A percentile compares a stretch with the other conserved stretches of the same genome.
Evolutionary conservation across 2,888 invertebrate species (phyloP).

Genomic region (Drosophila affinis): DNA sequence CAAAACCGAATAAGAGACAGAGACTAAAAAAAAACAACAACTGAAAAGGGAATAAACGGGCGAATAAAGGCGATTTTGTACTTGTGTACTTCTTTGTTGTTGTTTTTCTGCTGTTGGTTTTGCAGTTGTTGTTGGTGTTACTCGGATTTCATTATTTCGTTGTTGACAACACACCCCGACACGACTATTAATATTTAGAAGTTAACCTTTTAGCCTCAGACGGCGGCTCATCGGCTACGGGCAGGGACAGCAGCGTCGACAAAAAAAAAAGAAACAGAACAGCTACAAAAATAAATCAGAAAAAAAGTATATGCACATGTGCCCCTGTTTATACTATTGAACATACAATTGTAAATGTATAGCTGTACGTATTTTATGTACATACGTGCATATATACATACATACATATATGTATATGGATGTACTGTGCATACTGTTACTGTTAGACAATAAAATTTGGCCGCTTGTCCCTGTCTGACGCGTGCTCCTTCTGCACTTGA

Average conservation of each 20-base stretch:
- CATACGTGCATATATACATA: slow-evolving; percentile 4
- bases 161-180: slow-evolving; percentile 57
- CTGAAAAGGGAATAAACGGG: slow-evolving; percentile 24
- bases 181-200: slow-evolving; percentile 83
- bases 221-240: slow-evolving; percentile 70
- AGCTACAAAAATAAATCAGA: slow-evolving; percentile 23
- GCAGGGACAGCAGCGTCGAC: slow-evolving; percentile 23
- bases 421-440: slow-evolving; percentile 5
- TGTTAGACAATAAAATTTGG: slow-evolving; percentile 38
- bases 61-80: slow-evolving; percentile 40
- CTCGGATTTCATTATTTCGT: slow-evolving; percentile 45
- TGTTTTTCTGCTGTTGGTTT: background rate
- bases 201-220: slow-evolving; percentile 82
- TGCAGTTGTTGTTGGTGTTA: slow-evolving; percentile 29
- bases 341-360: slow-evolving; percentile 22
- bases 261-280: slow-evolving; percentile 45
- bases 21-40: slow-evolving; percentile 5
- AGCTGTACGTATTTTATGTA: background rate
- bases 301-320: slow-evolving; percentile 37
- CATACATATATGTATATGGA: slow-evolving; percentile 19
- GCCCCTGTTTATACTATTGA: background rate
- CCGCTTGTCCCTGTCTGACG: slow-evolving; percentile 26
- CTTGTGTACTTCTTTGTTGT: slow-evolving; percentile 33
- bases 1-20: background rate
- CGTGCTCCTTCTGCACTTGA: slow-evolving; percentile 4